Evolutionary conservation across 1,140 invertebrate genomes (phyloP).

Genomic region (Ctenoplectra terminalis): DNA sequence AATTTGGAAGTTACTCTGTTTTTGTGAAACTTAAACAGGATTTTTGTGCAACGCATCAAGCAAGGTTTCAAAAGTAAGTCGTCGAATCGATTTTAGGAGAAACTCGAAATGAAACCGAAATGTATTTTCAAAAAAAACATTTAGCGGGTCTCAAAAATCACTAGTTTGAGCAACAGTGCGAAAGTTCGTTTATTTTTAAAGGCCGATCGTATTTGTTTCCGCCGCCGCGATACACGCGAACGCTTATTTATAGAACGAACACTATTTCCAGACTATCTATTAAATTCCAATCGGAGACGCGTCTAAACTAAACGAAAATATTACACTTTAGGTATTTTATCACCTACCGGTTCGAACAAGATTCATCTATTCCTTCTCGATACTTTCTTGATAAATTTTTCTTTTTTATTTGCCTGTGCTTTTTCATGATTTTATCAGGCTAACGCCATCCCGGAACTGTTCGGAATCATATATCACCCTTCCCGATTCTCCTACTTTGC

Average conservation of each 20-base stretch:
- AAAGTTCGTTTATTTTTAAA: slow-evolving; percentile 27
- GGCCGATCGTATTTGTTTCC: not conserved
- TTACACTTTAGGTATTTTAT: not conserved
- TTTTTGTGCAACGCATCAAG: no score
- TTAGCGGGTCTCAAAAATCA: not conserved
- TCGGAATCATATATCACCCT: no score
- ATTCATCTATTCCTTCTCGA: no score
- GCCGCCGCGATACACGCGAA: not conserved
- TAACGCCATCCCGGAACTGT: no score
- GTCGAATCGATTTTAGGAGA: not conserved
- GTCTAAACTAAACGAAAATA: not conserved
- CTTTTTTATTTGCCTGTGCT: not conserved
- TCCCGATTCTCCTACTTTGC: no score
- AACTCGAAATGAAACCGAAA: not conserved
- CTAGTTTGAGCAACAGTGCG: not conserved
- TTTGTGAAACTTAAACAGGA: no score
- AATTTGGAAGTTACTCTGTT: no score
- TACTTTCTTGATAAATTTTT: no score
- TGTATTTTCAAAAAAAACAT: not conserved
- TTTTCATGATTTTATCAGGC: no score
- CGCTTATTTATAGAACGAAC: slow-evolving; percentile 19
- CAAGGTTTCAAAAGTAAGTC: no score
- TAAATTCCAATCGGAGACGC: not conserved
- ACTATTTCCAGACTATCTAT: not conserved
- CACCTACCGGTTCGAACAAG: no score